Conservation (phyloP, 2,113 vertebrate genomes). For the Casuarius casuarius region DNA sequence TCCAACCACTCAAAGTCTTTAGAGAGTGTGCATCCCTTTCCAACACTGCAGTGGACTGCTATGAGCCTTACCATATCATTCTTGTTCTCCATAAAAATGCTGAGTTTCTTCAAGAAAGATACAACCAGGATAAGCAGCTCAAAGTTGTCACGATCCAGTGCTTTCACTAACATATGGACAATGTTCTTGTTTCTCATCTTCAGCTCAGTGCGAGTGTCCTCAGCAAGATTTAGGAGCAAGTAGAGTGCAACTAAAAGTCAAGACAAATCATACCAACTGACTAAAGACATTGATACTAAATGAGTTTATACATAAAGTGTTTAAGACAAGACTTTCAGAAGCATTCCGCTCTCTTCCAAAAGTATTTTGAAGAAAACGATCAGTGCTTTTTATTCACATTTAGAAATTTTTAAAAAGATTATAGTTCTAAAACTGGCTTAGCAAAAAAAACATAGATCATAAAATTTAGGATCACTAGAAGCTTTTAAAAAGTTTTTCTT, state of each 20-base stretch:
- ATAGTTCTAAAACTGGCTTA: background rate
- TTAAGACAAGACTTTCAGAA: background rate
- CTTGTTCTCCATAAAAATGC: conserved; percentile 96
- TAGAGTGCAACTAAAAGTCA: conserved; percentile 85
- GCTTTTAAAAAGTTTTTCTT: background rate
- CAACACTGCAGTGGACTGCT: background rate
- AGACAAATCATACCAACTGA: background rate
- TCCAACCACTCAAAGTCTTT: background rate
- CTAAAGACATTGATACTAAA: background rate
- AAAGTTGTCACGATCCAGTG: conserved; percentile 88
- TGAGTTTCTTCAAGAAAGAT: conserved; percentile 96
- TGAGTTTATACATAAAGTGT: background rate
- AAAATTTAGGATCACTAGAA: background rate
- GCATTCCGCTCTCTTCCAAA: background rate
- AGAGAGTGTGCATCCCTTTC: background rate
- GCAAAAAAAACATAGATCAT: background rate
- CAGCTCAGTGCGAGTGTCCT: conserved; percentile 91
- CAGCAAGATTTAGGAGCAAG: conserved; percentile 92
- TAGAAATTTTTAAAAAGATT: background rate
- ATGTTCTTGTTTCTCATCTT: conserved; percentile 98
- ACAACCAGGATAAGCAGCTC: conserved; percentile 91
- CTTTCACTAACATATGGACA: conserved; percentile 91
- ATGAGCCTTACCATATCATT: conserved; percentile 91
- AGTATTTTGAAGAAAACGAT: background rate
- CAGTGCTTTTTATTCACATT: background rate